Evolutionary conservation across 2,113 vertebrate genomes (phyloP), one percentile per base, ranked within the genome.

Genomic region (Lanius collurio): DNA sequence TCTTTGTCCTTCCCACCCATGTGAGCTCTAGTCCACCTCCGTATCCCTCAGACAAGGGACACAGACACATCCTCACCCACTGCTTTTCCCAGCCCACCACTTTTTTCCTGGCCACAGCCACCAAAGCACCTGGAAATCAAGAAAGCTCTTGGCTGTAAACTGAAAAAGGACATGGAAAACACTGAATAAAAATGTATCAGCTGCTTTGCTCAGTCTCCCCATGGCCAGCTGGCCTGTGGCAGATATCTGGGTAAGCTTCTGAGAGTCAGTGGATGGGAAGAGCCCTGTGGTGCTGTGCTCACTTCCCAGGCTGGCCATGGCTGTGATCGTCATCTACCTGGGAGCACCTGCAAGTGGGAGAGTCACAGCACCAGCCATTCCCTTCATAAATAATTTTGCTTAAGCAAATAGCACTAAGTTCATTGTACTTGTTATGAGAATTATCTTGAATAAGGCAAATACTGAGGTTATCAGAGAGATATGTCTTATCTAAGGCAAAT

Each of bases 401-500:
- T 96, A 88, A 90, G 70, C 83, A 96, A 96, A 96, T 42, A 95
- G 19, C 60, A 74, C 75, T 75, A 64, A 74, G 82, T 69, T 93
- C 73, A 67, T 78, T 87, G 81, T 74, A 56, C 76, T 90, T 1
- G 0, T 74, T 91, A 75, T 53, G 80, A 56, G 75, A 78, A 94
- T 86, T 92, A 92, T 79, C 90, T 95, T 44, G 83, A 77, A 85
- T 42, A 91, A 90, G 64, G 89, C 91, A 97, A 97, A 96, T 95
- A 96, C 49, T 74, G 59, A 96, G 90, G 91, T 97, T 96, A 96
- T 97, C 95, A 77, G 90, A 65, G 59, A 92, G 95, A 95, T 91
- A 96, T 44, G 94, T 95, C 83, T 94, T 95, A 95, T 94, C 93
- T 88, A 69, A 93, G 83, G 68, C 60, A 77, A 94, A 70, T 87